Evolutionary conservation across 2,888 invertebrate species (phyloP).

Genomic region (Salticus scenicus): DNA sequence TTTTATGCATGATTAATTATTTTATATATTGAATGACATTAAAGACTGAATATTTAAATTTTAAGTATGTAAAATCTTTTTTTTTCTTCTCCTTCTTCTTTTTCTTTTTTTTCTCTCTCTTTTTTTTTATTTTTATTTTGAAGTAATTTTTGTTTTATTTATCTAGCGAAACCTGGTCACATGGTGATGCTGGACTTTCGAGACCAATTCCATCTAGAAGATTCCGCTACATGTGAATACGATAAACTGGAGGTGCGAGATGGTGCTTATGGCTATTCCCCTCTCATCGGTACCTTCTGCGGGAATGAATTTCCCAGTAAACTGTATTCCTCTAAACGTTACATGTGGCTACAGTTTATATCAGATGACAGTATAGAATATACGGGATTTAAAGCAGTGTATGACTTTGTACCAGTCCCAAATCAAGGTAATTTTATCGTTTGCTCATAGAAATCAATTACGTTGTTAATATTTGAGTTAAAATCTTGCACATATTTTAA

Average conservation of each 20-base stretch:
- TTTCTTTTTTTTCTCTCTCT: no score
- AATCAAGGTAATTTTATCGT: constrained; percentile 35
- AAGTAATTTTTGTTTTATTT: background rate
- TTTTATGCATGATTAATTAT: no score
- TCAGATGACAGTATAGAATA: constrained; percentile 89
- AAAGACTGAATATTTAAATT: no score
- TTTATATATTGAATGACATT: no score
- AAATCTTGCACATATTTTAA: no score
- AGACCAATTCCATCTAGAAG: constrained; percentile 85
- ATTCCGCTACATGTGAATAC: constrained; percentile 82
- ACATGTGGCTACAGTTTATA: constrained; percentile 86
- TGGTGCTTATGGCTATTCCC: constrained; percentile 86
- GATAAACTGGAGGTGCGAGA: constrained; percentile 89
- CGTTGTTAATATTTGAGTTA: no score
- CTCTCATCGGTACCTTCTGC: constrained; percentile 82
- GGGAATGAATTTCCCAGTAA: constrained; percentile 84
- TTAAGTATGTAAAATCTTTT: no score
- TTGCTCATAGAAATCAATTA: no score
- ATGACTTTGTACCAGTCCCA: constrained; percentile 80
- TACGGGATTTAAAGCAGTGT: constrained; percentile 87
- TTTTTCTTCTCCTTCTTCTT: no score
- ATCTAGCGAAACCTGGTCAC: constrained; percentile 76
- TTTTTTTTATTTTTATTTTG: no score
- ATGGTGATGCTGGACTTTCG: constrained; percentile 85
- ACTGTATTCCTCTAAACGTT: constrained; percentile 83